phyloP scores from a whole-genome alignment of 2,797 vertebrate species.

The Ambastaia sidthimunki region DNA sequence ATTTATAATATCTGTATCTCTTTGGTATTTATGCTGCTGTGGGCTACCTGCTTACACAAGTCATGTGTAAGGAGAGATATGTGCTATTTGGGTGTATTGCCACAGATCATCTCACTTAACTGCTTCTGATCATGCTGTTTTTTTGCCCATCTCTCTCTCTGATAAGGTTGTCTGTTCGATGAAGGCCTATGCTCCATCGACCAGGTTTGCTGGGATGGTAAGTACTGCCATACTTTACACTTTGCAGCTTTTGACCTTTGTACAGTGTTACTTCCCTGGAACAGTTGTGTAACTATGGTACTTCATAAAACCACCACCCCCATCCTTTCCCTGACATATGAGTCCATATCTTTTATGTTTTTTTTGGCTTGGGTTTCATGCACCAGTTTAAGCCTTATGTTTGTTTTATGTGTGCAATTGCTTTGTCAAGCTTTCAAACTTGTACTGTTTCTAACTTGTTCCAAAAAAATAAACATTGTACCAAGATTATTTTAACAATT shows the following conservation, averaged over 20 bases:
- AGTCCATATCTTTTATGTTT: not conserved
- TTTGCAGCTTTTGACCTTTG: constrained; percentile 10
- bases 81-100: not conserved
- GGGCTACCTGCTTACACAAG: not conserved
- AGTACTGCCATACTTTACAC: constrained; percentile 56
- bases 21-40: not conserved
- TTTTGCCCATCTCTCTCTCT: constrained; percentile 12
- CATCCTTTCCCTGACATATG: not conserved
- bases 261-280: not conserved
- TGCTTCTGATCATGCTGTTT: not conserved
- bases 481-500: not conserved
- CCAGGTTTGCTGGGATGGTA: constrained; percentile 76
- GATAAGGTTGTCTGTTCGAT: constrained; percentile 80
- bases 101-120: constrained; percentile 13
- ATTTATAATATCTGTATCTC: not conserved
- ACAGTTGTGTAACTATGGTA: constrained; percentile 8
- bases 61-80: not conserved
- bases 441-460: not conserved
- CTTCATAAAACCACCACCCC: not conserved
- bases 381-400: not conserved
- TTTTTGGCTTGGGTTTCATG: constrained; percentile 1
- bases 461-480: not conserved
- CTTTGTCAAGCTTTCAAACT: not conserved
- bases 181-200: constrained; percentile 74
- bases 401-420: not conserved